A percentile compares a stretch with the other conserved stretches of the same genome.
Evolutionary conservation across 2,113 vertebrate genomes (phyloP).

Genomic region (Oncorhynchus nerka): DNA sequence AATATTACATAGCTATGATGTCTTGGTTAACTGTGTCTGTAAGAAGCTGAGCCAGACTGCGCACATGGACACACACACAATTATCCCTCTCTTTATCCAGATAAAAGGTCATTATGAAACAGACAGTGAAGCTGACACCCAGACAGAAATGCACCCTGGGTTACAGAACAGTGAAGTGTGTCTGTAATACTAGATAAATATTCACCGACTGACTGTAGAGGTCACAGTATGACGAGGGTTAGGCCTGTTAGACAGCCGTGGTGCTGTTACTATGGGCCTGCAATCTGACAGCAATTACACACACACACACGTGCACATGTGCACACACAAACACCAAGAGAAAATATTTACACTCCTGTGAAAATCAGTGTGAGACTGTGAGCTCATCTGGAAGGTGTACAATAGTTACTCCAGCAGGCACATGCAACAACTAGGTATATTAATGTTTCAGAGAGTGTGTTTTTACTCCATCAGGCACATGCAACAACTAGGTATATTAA

Average conservation of each 20-base stretch:
- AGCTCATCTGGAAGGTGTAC: constrained; percentile 36
- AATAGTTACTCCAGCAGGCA: constrained; percentile 12
- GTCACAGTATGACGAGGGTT: constrained; percentile 53
- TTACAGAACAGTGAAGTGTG: constrained; percentile 9
- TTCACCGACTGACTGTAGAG: constrained; percentile 61
- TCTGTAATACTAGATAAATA: constrained; percentile 9
- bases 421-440: neutral
- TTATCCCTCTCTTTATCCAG: constrained; percentile 24
- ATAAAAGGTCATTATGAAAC: constrained; percentile 47
- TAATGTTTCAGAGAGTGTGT: neutral
- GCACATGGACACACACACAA: neutral
- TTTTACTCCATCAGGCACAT: no score
- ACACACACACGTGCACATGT: neutral
- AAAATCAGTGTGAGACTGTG: constrained; percentile 42
- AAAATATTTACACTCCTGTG: constrained; percentile 62
- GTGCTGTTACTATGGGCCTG: constrained; percentile 45
- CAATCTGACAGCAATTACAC: constrained; percentile 69
- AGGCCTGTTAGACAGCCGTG: constrained; percentile 40
- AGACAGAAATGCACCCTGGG: constrained; percentile 56
- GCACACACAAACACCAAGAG: constrained; percentile 1
- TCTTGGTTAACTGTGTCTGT: constrained; percentile 41
- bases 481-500: no score
- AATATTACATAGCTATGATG: constrained; percentile 50
- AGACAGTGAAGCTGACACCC: constrained; percentile 46
- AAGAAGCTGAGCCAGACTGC: neutral